Evolutionary conservation across 1,140 invertebrate species (phyloP), one percentile per base, ranked within the genome.

Genomic region (Macrocentrus cingulum): DNA sequence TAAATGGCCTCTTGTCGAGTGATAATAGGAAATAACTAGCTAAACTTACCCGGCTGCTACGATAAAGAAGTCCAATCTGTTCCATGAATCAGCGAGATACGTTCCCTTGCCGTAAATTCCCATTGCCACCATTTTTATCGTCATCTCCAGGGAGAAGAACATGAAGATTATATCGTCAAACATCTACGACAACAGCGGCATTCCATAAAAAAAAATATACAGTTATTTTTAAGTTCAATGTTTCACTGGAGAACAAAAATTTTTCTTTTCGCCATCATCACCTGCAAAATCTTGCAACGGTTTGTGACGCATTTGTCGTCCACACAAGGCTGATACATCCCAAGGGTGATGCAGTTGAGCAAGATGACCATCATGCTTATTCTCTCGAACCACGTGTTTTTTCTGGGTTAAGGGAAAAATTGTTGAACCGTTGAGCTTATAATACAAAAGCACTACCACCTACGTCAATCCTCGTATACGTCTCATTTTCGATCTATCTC

Each of bases 151-250:
- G 8, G 95, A 87, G 82, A 99, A 99, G 83, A 99, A 99, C 53
- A 88, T 91, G 80, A 99, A 99, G 77, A 99, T 99, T 67, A 96
- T 91, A 80, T 99, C 94, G 75, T 99, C 97, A 76, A 98, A 95
- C 68, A 92, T 87, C 91, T n/a, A n/a, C n/a, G n/a, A n/a, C n/a
- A n/a, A n/a, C n/a, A n/a, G n/a, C n/a, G n/a, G n/a, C n/a, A n/a
- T n/a, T n/a, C n/a, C n/a, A n/a, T n/a, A n/a, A n/a, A n/a, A n/a
- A n/a, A n/a, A n/a, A n/a, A n/a, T n/a, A n/a, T n/a, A n/a, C n/a
- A n/a, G n/a, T n/a, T n/a, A n/a, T n/a, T n/a, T n/a, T n/a, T n/a
- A n/a, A n/a, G n/a, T n/a, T n/a, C n/a, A n/a, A n/a, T n/a, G n/a
- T n/a, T n/a, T n/a, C n/a, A n/a, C n/a, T n/a, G n/a, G n/a, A n/a